Evolutionary conservation across 2,797 vertebrate species (phyloP).

Genomic region (Dallia pectoralis): DNA sequence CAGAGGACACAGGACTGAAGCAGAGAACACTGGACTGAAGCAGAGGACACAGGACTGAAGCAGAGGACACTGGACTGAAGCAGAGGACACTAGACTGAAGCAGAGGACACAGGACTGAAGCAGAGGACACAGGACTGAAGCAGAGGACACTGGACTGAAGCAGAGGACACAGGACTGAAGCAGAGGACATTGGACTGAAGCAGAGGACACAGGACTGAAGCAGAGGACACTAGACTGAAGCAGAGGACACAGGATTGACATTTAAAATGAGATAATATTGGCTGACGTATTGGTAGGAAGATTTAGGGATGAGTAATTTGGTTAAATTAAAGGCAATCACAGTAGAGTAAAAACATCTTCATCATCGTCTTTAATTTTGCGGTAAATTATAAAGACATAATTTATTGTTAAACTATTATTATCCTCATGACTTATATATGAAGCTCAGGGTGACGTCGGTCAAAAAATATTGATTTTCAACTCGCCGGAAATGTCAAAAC

Average conservation of each 20-base stretch:
- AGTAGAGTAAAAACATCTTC: not conserved
- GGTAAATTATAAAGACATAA: not conserved
- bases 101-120: too few species aligned
- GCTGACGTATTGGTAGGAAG: not conserved
- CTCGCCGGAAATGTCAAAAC: slow-evolving; percentile 42
- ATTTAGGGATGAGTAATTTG: not conserved
- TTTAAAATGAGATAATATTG: not conserved
- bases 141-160: too few species aligned
- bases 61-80: too few species aligned
- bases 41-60: too few species aligned
- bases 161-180: too few species aligned
- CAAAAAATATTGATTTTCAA: slow-evolving; percentile 38
- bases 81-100: too few species aligned
- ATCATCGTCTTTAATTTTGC: not conserved
- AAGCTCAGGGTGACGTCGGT: not conserved
- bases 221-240: too few species aligned
- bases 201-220: not conserved
- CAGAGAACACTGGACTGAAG: too few species aligned
- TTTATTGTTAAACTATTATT: not conserved
- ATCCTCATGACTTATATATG: not conserved
- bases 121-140: too few species aligned
- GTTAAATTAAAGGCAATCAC: not conserved
- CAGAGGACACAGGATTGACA: not conserved
- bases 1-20: too few species aligned
- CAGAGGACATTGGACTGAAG: too few species aligned